Conservation (phyloP, 2,113 vertebrate genomes). For the Cryptomyrus ogoouensis region DNA sequence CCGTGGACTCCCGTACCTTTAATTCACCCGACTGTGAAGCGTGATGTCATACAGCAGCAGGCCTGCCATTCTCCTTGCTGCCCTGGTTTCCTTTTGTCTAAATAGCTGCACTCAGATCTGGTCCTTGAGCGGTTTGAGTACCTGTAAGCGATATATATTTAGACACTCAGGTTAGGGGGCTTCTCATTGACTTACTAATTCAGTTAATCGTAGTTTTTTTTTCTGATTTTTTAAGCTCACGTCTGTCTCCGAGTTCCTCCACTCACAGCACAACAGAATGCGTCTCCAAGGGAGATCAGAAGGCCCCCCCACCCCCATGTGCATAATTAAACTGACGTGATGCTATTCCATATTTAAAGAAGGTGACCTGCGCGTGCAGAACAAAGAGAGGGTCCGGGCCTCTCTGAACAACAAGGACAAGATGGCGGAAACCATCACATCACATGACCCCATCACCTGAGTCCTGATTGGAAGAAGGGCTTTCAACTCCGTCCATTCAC, state of each 20-base stretch:
- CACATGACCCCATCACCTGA: background rate
- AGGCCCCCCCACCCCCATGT: background rate
- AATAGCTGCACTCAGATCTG: background rate
- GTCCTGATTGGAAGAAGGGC: background rate
- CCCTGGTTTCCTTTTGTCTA: background rate
- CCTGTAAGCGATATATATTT: background rate
- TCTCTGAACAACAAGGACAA: background rate
- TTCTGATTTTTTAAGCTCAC: background rate
- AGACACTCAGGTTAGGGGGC: background rate
- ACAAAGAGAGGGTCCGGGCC: background rate
- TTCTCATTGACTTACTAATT: background rate
- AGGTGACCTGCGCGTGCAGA: background rate
- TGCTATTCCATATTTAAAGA: background rate
- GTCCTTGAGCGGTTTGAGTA: background rate
- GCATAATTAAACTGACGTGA: background rate
- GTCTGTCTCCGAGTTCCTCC: background rate
- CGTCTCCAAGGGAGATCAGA: background rate
- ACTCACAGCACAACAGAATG: background rate
- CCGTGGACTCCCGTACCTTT: background rate
- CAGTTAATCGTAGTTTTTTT: background rate
- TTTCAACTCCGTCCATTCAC: background rate
- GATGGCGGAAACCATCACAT: background rate
- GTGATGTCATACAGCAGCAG: background rate
- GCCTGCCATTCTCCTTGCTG: background rate
- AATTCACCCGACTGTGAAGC: background rate